Conservation (phyloP, 92 coral and sea anemone species). For the Pocillopora meandrina region DNA sequence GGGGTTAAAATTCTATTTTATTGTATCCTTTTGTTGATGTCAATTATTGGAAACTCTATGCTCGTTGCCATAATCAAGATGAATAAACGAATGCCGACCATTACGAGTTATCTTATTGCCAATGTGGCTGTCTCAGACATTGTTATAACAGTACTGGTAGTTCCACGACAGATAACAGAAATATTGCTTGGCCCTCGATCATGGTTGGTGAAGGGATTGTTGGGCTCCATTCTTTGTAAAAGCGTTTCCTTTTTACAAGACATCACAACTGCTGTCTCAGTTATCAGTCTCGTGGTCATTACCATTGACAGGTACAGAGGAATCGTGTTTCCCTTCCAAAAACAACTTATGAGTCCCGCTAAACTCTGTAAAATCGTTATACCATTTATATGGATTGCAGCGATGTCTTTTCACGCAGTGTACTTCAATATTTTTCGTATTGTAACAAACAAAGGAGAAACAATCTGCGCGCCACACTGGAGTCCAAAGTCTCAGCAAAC, state of each 20-base stretch:
- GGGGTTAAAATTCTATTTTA: conserved; percentile 6
- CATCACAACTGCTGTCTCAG: background rate
- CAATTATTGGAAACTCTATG: conserved; percentile 10
- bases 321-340: conserved; percentile 7
- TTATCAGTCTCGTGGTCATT: conserved; percentile 2
- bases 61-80: background rate
- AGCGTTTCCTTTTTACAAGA: background rate
- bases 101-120: conserved; percentile 14
- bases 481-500: conserved; percentile 9
- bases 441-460: background rate
- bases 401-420: conserved; percentile 16
- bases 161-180: background rate
- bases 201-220: background rate
- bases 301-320: conserved; percentile 9
- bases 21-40: background rate
- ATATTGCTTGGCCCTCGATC: conserved; percentile 7
- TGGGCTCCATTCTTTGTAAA: conserved; percentile 21
- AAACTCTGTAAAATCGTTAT: conserved; percentile 1
- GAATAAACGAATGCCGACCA: background rate
- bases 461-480: conserved; percentile 34
- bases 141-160: conserved; percentile 5
- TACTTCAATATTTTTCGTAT: conserved; percentile 21
- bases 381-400: conserved; percentile 22
- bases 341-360: background rate
- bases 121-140: conserved; percentile 19